Evolutionary conservation across 2,888 invertebrate genomes (phyloP).

Genomic region (Latrodectus hesperus): DNA sequence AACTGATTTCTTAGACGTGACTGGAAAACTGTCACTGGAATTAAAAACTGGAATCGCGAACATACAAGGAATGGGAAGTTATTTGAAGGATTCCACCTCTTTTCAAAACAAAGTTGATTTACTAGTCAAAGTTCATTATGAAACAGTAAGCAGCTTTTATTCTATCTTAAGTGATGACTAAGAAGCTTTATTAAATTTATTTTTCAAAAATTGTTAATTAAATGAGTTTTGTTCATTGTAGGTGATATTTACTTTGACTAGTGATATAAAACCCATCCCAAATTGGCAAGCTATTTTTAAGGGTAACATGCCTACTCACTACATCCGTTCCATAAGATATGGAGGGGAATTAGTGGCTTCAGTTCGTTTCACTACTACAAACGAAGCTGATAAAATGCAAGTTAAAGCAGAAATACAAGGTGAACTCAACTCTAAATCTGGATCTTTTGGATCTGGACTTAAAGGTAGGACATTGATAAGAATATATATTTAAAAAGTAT

Average conservation of each 20-base stretch:
- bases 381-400: conserved; percentile 14
- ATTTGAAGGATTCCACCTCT: conserved; percentile 22
- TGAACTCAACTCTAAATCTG: conserved; percentile 31
- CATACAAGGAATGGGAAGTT: conserved; percentile 30
- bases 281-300: conserved; percentile 14
- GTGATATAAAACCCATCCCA: conserved; percentile 9
- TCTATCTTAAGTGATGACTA: neutral
- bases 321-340: conserved; percentile 45
- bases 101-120: conserved; percentile 29
- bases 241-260: conserved; percentile 20
- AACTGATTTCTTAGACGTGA: conserved; percentile 39
- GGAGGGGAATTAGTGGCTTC: conserved; percentile 51
- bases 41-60: conserved; percentile 23
- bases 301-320: conserved; percentile 23
- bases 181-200: neutral
- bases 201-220: neutral
- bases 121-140: conserved; percentile 26
- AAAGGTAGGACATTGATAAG: conserved; percentile 18
- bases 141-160: conserved; percentile 18
- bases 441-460: conserved; percentile 42
- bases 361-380: conserved; percentile 24
- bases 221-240: neutral
- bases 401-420: conserved; percentile 39
- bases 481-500: too few species aligned
- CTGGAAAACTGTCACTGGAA: conserved; percentile 28